Base-by-base conservation (phyloP, 2,113 vertebrate species). In the Megalops atlanticus region DNA sequence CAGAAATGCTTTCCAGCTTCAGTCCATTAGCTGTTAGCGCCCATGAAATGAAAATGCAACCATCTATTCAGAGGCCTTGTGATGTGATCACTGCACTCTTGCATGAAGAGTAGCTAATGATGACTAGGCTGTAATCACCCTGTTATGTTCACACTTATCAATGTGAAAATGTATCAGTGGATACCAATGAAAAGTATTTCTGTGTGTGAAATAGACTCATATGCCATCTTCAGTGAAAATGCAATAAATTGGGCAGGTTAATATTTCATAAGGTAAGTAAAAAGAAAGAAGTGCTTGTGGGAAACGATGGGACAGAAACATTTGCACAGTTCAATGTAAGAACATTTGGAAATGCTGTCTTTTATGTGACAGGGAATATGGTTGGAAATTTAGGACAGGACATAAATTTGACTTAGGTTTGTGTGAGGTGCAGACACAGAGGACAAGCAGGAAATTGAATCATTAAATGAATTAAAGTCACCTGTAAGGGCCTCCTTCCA, bases 401-500 rank as follows among this genome's bases (percentile, higher is more conserved):
- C 18, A 24, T 27, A 64, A 31, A n/a, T 27, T 10, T 64, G 21
- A 64, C 54, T 64, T 31, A 64, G 31, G 58, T 58, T 18, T 58
- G 52, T n/a, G 52, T 64, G 18, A 27, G 10, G 12, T 31, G 7
- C 14, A 45, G 7, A 14, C 6, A 24, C 18, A 3, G 49, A 54
- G 49, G 49, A 24, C 18, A 21, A 7, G 14, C 4, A 18, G 21
- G 21, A 18, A 52, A 52, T 1, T 18, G 21, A 18, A 11, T 52
- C 3, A 52, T n/a, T n/a, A n/a, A n/a, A n/a, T n/a, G 3, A 52
- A 18, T 35, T 47, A 40, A 47, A n/a, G n/a, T 0, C 84, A 93
- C 92, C 90, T 92, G 88, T 80, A 86, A 15, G 45, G 16, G 73
- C 78, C 69, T 3, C 36, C 45, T 18, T 89, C 83, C 72, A 78